phyloP scores from a whole-genome alignment of 2,888 invertebrate species.

The Agrypnus murinus region DNA sequence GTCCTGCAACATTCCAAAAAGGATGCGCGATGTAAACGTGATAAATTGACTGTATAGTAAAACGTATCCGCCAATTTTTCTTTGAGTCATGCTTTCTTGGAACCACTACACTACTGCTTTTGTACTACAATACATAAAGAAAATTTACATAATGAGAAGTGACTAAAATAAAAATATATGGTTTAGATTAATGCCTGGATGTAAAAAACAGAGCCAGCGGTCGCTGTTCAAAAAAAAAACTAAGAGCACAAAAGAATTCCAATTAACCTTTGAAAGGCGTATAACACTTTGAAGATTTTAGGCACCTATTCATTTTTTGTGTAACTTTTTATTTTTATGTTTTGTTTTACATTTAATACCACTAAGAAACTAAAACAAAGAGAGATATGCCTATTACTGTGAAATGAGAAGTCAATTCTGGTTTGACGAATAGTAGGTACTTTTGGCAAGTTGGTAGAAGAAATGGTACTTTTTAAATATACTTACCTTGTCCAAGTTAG shows the following conservation, averaged over 20 bases:
- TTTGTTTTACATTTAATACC: too few relatives aligned
- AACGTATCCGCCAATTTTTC: slow-evolving; percentile 34
- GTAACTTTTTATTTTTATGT: too few relatives aligned
- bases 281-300: too few relatives aligned
- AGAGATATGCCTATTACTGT: too few relatives aligned
- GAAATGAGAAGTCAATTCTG: too few relatives aligned
- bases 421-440: too few relatives aligned
- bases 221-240: neutral
- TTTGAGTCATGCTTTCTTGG: slow-evolving; percentile 32
- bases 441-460: too few relatives aligned
- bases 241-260: slow-evolving; percentile 2
- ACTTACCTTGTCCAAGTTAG: too few relatives aligned
- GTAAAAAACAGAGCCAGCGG: neutral
- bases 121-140: slow-evolving; percentile 16
- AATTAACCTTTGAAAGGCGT: neutral
- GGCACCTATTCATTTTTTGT: too few relatives aligned
- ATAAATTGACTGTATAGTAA: slow-evolving; percentile 30
- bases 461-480: too few relatives aligned
- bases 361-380: too few relatives aligned
- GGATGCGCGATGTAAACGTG: slow-evolving; percentile 42
- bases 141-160: slow-evolving; percentile 19
- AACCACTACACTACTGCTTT: slow-evolving; percentile 19
- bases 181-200: slow-evolving; percentile 2
- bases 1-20: slow-evolving; percentile 37
- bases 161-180: neutral